These are phyloP conservation scores for Planiliza haematocheilus DNA, from an alignment of 2,113 vertebrate genomes.

Conservation along the genomic window DNA sequence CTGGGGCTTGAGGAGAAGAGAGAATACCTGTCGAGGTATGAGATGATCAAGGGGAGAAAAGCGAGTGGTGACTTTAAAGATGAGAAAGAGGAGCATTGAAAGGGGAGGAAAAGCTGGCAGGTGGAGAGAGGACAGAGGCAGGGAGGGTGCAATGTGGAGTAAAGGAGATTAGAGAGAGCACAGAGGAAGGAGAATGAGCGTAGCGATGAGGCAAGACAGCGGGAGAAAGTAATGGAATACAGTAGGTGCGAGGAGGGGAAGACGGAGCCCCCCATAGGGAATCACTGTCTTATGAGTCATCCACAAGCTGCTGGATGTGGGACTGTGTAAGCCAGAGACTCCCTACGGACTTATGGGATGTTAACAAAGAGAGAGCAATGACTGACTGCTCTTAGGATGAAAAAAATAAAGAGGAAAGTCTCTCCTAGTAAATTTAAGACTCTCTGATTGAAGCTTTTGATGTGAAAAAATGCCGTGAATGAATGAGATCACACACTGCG, in stretches of 20 bases:
- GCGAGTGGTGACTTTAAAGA: slow-evolving; percentile 34
- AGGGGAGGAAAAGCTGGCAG: slow-evolving; percentile 35
- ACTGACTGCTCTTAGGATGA: slow-evolving; percentile 33
- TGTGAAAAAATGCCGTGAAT: slow-evolving; percentile 31
- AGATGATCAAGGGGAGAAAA: slow-evolving; percentile 17
- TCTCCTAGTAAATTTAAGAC: slow-evolving; percentile 17
- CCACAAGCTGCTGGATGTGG: slow-evolving; percentile 51
- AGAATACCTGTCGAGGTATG: not conserved
- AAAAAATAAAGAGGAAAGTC: slow-evolving; percentile 22
- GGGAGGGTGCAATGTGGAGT: slow-evolving; percentile 34
- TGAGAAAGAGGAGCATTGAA: slow-evolving; percentile 8
- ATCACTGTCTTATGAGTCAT: slow-evolving; percentile 61
- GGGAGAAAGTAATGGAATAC: slow-evolving; percentile 32
- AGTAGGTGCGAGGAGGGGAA: slow-evolving; percentile 35
- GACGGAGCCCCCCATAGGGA: slow-evolving; percentile 38
- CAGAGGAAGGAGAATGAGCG: slow-evolving; percentile 7
- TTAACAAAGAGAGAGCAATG: slow-evolving; percentile 52
- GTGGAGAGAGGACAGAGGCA: slow-evolving; percentile 30
- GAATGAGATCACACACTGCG: not conserved
- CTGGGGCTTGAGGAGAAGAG: slow-evolving; percentile 21
- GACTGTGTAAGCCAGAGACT: slow-evolving; percentile 29
- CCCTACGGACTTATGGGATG: slow-evolving; percentile 41
- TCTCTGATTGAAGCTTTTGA: slow-evolving; percentile 40
- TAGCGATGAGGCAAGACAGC: slow-evolving; percentile 25
- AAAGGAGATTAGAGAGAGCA: slow-evolving; percentile 59